phyloP scores from a whole-genome alignment of 2,888 invertebrate species.

The Drosophila pullipes region DNA sequence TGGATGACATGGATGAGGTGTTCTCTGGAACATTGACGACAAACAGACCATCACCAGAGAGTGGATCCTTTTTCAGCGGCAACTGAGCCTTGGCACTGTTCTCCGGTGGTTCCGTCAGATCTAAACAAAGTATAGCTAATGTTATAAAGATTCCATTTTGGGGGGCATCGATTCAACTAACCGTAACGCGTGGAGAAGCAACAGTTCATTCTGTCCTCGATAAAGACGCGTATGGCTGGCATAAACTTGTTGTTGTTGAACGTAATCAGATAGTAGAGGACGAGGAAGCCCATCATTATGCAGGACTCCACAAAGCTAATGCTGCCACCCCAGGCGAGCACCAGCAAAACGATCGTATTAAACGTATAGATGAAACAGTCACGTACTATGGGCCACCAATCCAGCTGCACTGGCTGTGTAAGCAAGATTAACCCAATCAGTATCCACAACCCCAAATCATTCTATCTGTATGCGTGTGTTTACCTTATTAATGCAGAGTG shows the following conservation, averaged over 20 bases:
- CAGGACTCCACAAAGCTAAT: slow-evolving; percentile 93
- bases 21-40: slow-evolving; percentile 83
- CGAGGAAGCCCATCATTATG: slow-evolving; percentile 90
- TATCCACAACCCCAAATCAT: neutral
- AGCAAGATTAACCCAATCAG: slow-evolving; percentile 7
- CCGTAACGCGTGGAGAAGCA: slow-evolving; percentile 85
- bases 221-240: slow-evolving; percentile 83
- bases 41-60: slow-evolving; percentile 83
- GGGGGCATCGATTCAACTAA: slow-evolving; percentile 35
- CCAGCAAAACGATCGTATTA: slow-evolving; percentile 89
- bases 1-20: slow-evolving; percentile 83
- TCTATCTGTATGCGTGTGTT: slow-evolving; percentile 38
- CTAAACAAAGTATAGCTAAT: slow-evolving; percentile 64
- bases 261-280: slow-evolving; percentile 90
- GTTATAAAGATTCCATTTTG: neutral
- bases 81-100: slow-evolving; percentile 84
- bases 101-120: slow-evolving; percentile 84
- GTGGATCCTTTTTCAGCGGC: slow-evolving; percentile 82
- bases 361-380: slow-evolving; percentile 92
- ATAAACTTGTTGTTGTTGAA: slow-evolving; percentile 88
- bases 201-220: slow-evolving; percentile 85
- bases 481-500: slow-evolving; percentile 90
- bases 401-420: slow-evolving; percentile 91
- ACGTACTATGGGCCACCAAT: slow-evolving; percentile 92
- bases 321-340: slow-evolving; percentile 91